Evolutionary conservation across 2,113 vertebrate species (phyloP), one percentile per base, ranked within the genome.

Genomic region (Taurulus bubalis): DNA sequence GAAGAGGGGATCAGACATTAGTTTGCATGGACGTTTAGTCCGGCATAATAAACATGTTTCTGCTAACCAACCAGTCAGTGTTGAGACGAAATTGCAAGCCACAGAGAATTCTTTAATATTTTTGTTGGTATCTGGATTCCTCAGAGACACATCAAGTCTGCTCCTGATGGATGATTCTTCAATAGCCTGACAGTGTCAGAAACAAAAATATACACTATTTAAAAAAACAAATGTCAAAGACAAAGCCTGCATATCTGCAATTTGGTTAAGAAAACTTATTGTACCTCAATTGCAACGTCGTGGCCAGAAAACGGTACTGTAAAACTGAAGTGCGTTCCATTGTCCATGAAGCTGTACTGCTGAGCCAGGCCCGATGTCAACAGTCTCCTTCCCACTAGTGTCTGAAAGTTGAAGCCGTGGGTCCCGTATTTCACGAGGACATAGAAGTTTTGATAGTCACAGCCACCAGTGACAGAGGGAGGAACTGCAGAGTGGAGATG

Each of bases 251-350:
- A 47, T 12, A 20, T 14, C 24, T 14, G 49, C 7, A 22, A 30
- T 71, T 20, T 8, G 3, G 8, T 26, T 2, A 22, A 30, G 2
- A 53, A 15, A 24, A 47, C 8, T 3, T 24, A 40, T 15, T 16
- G 2, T 76, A 94, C 94, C 93, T 94, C 92, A 70, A 85, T 80
- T 0, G 14, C 74, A 18, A 85, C 84, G 30, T 85, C 77, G 1
- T 69, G 42, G 0, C 86, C 11, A 1, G 71, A 56, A 74, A 91
- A 93, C 0, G 92, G 92, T 51, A 95, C 83, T 0, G 26, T 26
- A 10, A 95, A 45, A 28, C 67, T 84, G 51, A 92, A 85, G 58
- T 95, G 92, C 0, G 93, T 94, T n/a, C 62, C 75, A 6, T 95
- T 94, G 11, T 84, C 85, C 5, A 22, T 40, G 26, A 87, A 73